Percentiles rank a stretch among this genome's conserved stretches.
These are phyloP conservation scores for Epizoanthus illoricatus DNA, from an alignment of 92 coral and sea anemone species.

Conservation along the genomic window DNA sequence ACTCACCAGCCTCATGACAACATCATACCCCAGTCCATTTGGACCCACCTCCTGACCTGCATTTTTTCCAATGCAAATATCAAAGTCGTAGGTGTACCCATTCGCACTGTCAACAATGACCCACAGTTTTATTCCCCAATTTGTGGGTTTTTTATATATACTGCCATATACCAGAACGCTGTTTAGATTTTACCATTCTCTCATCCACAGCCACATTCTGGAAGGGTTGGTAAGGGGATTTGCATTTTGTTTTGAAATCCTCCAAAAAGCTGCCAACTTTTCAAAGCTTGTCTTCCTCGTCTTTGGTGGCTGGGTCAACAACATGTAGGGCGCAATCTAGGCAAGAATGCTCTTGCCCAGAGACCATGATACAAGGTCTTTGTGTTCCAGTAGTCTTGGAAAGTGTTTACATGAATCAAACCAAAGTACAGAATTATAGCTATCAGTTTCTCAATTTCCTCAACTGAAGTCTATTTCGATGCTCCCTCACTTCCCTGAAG, in stretches of 20 bases:
- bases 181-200: conserved; percentile 66
- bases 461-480: conserved; percentile 53
- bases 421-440: conserved; percentile 64
- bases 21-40: conserved; percentile 55
- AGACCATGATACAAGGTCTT: conserved; percentile 65
- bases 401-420: conserved; percentile 52
- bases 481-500: conserved; percentile 44
- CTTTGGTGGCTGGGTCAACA: conserved; percentile 51
- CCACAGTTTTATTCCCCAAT: conserved; percentile 63
- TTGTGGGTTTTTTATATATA: conserved; percentile 55
- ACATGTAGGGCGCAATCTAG: conserved; percentile 48
- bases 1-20: conserved; percentile 48
- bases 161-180: conserved; percentile 57
- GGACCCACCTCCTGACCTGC: conserved; percentile 34
- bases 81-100: conserved; percentile 59
- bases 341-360: conserved; percentile 57
- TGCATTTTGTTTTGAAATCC: conserved; percentile 52
- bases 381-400: conserved; percentile 64
- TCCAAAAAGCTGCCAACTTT: conserved; percentile 52
- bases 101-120: conserved; percentile 54
- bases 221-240: conserved; percentile 53
- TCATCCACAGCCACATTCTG: conserved; percentile 66
- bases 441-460: conserved; percentile 55
- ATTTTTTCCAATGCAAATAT: conserved; percentile 54
- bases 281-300: conserved; percentile 48